Base-by-base conservation (phyloP, 1,140 invertebrate species). In the Telenomus remus region DNA sequence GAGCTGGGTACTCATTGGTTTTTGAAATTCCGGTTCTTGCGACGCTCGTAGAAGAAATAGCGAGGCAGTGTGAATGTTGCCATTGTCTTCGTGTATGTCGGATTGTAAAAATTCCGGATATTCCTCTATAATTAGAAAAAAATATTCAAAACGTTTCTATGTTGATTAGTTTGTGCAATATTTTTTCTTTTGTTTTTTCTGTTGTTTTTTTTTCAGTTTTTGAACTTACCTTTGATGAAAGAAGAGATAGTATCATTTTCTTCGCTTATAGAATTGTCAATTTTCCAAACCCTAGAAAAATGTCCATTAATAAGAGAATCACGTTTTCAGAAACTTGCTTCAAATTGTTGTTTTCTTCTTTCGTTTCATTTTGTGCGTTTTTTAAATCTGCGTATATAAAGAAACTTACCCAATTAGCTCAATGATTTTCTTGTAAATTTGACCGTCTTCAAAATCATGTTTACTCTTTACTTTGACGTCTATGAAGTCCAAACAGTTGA, bases 1-100 rank as follows among this genome's bases (percentile, higher is more conserved):
- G 2, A 88, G 46, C 27, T 80, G 84, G 0, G 59, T 57, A 44
- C 83, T 85, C 84, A 88, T 87, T 5, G 83, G 79, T 53, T 80
- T 76, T 54, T 88, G 80, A 68, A 86, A 85, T 34, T 60, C 43
- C 12, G 80, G 66, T 14, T 82, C 80, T 55, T 86, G 85, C n/a
- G 84, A 84, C 27, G 80, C 71, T 72, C 80, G 79, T 0, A 83
- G 51, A 0, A 88, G 53, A 53, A 88, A 68, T 8, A 88, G 63
- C 1, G 83, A 85, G 7, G 82, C 76, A 9, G 79, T 60, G 5
- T 82, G 80, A 4, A 85, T 75, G 9, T 84, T 75, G 7, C 56
- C 9, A 6, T 61, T 54, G 7, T 54, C 16, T 10, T 33, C 10
- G 5, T 14, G 4, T 8, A 48, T n/a, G 42, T 81, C 63, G 53